phyloP scores from a whole-genome alignment of 23 tunicate genomes.

The Aplidium turbinatum region DNA sequence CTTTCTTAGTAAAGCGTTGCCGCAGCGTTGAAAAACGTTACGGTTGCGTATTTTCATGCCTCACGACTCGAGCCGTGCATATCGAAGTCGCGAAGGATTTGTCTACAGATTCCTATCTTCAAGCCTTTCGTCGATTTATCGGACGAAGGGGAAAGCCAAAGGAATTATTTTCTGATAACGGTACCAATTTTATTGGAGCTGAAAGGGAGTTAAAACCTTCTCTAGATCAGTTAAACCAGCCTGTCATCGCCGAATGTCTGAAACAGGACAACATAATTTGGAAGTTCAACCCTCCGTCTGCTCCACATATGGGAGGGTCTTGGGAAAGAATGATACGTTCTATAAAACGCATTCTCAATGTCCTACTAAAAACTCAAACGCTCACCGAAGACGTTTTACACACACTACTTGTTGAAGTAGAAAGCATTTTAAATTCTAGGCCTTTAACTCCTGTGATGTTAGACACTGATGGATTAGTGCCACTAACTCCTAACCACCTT shows the following conservation, averaged over 20 bases:
- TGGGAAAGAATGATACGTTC: conserved; percentile 13
- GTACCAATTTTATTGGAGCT: conserved; percentile 30
- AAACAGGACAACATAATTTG: neutral
- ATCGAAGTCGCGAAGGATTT: conserved; percentile 35
- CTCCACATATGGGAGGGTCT: conserved; percentile 19
- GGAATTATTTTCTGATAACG: conserved; percentile 13
- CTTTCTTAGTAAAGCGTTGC: neutral
- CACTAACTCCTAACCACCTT: conserved; percentile 41
- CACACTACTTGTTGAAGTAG: conserved; percentile 14
- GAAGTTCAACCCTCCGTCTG: conserved; percentile 9
- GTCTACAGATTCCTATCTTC: conserved; percentile 25
- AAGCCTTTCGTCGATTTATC: conserved; percentile 33
- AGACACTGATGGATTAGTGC: conserved; percentile 7
- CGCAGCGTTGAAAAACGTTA: conserved; percentile 12
- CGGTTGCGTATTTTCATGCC: conserved; percentile 34
- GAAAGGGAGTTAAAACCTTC: neutral
- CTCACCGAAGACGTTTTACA: conserved; percentile 14
- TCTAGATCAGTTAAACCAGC: conserved; percentile 7
- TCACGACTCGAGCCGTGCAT: conserved; percentile 36
- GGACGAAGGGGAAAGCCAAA: conserved; percentile 3
- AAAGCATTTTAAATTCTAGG: conserved; percentile 23
- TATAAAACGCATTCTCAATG: neutral
- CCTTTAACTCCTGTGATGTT: conserved; percentile 26
- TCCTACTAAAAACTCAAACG: conserved; percentile 14
- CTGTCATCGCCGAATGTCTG: conserved; percentile 1